Percentiles rank a stretch among this genome's conserved stretches.
phyloP scores from a whole-genome alignment of 2,797 vertebrate genomes.

The Phoebastria nigripes region DNA sequence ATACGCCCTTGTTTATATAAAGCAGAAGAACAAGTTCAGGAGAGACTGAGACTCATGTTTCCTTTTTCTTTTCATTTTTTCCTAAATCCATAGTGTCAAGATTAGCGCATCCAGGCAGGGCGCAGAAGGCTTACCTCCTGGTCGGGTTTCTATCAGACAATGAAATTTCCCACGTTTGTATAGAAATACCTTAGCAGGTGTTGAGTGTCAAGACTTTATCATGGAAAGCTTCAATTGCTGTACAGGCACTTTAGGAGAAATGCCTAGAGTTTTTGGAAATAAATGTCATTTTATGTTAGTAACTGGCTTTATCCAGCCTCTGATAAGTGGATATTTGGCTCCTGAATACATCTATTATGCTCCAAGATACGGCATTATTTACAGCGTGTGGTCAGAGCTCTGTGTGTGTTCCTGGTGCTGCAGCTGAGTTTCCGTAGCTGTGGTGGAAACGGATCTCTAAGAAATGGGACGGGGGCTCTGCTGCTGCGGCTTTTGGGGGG shows the following conservation, averaged over 20 bases:
- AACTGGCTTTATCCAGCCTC: neutral
- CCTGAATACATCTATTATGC: neutral
- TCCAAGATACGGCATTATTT: neutral
- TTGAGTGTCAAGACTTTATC: neutral
- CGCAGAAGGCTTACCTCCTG: neutral
- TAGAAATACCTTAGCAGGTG: neutral
- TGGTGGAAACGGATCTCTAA: neutral
- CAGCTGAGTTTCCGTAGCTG: neutral
- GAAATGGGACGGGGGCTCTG: neutral
- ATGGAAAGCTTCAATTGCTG: neutral
- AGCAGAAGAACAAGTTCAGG: neutral
- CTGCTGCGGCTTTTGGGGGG: neutral
- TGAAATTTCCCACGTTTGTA: neutral
- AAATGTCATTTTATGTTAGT: neutral
- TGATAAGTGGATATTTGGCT: neutral
- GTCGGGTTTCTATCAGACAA: neutral
- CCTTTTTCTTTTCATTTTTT: neutral
- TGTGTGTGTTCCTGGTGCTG: neutral
- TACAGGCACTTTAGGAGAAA: neutral
- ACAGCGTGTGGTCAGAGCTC: neutral
- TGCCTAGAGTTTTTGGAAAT: neutral
- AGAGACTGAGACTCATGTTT: neutral
- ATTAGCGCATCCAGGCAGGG: neutral
- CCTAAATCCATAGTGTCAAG: neutral
- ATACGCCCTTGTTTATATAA: fast-evolving